Conservation (phyloP, 2,888 invertebrate species). For the Stenodera caucasica region DNA sequence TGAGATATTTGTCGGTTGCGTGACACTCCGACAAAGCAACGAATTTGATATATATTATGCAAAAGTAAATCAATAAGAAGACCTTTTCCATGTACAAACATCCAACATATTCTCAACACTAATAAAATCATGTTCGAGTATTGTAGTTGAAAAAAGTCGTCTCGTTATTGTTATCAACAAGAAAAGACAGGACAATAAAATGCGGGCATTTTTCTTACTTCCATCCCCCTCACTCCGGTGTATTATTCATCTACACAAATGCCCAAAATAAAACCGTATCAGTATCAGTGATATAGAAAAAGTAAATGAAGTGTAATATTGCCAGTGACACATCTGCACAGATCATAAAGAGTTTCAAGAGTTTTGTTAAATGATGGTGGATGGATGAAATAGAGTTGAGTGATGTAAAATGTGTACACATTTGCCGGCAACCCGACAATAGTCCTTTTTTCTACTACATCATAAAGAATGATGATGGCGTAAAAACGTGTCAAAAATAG, state of each 20-base stretch:
- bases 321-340: slow-evolving; percentile 34
- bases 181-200: too few relatives aligned
- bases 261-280: slow-evolving; percentile 27
- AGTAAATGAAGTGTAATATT: slow-evolving; percentile 37
- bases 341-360: slow-evolving; percentile 26
- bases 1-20: slow-evolving; percentile 24
- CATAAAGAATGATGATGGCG: background rate
- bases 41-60: slow-evolving; percentile 23
- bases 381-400: background rate
- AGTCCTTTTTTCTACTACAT: background rate
- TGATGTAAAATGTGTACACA: background rate
- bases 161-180: too few relatives aligned
- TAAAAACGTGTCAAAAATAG: background rate
- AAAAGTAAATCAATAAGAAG: slow-evolving; percentile 28
- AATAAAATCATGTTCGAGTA: too few relatives aligned
- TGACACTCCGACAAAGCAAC: slow-evolving; percentile 23
- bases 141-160: too few relatives aligned
- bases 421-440: background rate
- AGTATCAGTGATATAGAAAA: slow-evolving; percentile 24
- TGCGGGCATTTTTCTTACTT: too few relatives aligned
- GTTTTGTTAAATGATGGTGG: slow-evolving; percentile 1
- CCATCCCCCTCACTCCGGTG: background rate
- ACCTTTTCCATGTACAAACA: background rate
- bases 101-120: too few relatives aligned
- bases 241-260: background rate